Base-by-base conservation (phyloP, 2,888 invertebrate species). In the Disparrhopalites patrizii region DNA sequence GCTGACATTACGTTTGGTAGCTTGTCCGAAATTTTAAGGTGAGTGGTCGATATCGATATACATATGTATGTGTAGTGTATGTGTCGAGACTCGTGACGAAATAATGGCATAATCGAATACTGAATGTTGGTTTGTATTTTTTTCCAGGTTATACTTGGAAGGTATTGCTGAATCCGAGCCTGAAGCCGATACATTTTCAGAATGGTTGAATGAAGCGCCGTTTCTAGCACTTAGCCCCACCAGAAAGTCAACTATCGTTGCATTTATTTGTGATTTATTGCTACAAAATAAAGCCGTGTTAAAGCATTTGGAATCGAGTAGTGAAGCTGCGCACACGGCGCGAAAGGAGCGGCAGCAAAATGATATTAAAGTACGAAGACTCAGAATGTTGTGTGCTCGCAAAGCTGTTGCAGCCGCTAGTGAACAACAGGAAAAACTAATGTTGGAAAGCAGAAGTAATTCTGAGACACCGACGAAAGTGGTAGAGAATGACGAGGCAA, bases 241-340 rank as follows among this genome's bases (percentile, higher is more conserved):
- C 0, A 86, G 88, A 73, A 97, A 97, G 79, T 89, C 93, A 0
- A 87, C 89, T 71, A 90, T 96, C 76, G 81, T 97, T 55, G 91
- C 92, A 1, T 94, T 90, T 81, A 84, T 97, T 28, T 96, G 96
- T 81, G 93, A 97, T 80, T 96, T 98, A 79, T 83, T 98, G 74
- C 83, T 97, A 51, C 91, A 93, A 80, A 95, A 94, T 80, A 93
- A 94, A 80, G 74, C 74, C 13, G 74, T 74, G 13, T 43, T 74
- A 8, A 71, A 70, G 40, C 69, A 69, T 40, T 63, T 74, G 27
- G 74, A 74, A 43, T 68, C 70, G 23, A 67, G 69, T 23, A 66
- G 68, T 13, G 72, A 74, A 43, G 33, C 89, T 91, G 70, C 89
- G 89, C 70, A 91, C 90, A 76, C 84, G 92, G 74, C 88, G 89